Percentiles rank a stretch among this genome's conserved stretches.
These are phyloP conservation scores for Grapholita molesta DNA, from an alignment of 1,140 invertebrate genomes.

Conservation along the genomic window DNA sequence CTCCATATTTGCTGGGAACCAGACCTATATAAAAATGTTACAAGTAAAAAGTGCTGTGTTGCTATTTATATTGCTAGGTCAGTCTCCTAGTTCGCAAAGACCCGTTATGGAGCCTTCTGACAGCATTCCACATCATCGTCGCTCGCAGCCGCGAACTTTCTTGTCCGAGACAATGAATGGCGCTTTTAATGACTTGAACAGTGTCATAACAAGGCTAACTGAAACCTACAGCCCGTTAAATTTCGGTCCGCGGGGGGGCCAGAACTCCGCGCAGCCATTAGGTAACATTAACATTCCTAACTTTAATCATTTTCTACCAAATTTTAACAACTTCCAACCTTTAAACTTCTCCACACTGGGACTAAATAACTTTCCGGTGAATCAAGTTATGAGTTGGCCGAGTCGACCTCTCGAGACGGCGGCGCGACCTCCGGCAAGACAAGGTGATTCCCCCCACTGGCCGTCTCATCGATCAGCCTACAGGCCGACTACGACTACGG, in stretches of 20 bases:
- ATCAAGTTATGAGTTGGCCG: constrained; percentile 2
- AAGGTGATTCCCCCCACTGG: neutral
- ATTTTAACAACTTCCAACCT: neutral
- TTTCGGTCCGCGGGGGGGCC: neutral
- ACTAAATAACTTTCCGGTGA: neutral
- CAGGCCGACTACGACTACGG: neutral
- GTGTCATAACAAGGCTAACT: neutral
- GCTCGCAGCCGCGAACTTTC: neutral
- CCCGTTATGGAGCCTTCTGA: neutral
- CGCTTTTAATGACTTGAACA: neutral
- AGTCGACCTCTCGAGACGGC: neutral
- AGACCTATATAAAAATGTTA: neutral
- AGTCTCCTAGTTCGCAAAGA: neutral
- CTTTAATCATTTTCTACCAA: neutral
- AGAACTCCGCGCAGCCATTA: neutral
- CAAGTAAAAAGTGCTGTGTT: neutral
- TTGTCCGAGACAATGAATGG: neutral
- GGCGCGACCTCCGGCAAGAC: neutral
- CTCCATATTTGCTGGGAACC: neutral
- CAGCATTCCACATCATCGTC: neutral
- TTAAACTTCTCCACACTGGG: neutral
- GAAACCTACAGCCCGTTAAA: neutral
- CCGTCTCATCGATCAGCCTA: neutral
- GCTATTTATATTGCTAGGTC: neutral
- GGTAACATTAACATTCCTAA: neutral